Evolutionary conservation across 2,888 invertebrate species (phyloP), one percentile per base, ranked within the genome.

Genomic region (Neoaliturus tenellus): DNA sequence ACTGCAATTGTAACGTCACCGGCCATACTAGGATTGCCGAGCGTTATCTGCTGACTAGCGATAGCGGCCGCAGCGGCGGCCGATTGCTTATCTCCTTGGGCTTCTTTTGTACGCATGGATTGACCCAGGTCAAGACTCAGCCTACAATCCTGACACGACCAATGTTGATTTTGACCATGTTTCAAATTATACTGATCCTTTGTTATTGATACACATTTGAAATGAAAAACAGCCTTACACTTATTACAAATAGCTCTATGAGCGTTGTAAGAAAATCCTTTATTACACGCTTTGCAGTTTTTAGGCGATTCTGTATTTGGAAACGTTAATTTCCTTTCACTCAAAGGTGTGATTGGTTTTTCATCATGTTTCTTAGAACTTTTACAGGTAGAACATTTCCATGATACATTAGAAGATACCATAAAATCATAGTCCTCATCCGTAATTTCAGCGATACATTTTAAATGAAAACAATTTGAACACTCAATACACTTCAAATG

Each of bases 201-300:
- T 28, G 62, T 62, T 2, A 31, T 62, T 14, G 12, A 1, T 20
- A 62, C 31, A 62, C 62, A 62, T 62, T 62, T 62, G 3, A 62
- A 62, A 62, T 62, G 62, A 28, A 62, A 62, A 62, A 62, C 20
- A 1, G 14, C 8, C 17, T 62, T 62, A 28, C 62, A 62, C 14
- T 28, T 62, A 31, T 62, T 62, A 28, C 62, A 62, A 28, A 31
- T 28, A 28, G 62, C 58, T 58, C 58, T 20, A 58, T 58, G 58
- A 58, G 58, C 58, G 14, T 58, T 58, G 58, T 8, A 58, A 6
- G 25, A 58, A 25, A 58, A 58, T 14, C 58, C 58, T 25, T 58
- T 58, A 23, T 14, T 58, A 25, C 58, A 58, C 25, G 25, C 6
- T 58, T 25, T 58, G 25, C 51, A 51, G 51, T 51, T 51, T n/a